These are phyloP conservation scores for Melinopterus prodromus DNA, from an alignment of 2,888 invertebrate species.

Conservation along the genomic window DNA sequence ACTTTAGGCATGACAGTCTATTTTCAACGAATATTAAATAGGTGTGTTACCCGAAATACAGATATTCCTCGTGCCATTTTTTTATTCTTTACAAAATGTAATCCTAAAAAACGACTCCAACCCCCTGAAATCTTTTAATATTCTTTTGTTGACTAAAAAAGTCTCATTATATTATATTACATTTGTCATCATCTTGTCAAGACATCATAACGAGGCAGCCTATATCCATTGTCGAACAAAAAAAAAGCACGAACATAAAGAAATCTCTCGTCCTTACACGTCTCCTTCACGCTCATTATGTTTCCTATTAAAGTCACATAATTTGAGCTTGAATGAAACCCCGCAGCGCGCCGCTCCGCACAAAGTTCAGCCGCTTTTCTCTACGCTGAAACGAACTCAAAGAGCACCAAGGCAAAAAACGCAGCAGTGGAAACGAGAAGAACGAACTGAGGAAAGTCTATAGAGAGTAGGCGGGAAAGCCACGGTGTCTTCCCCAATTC, in stretches of 20 bases:
- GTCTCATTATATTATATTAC: no score
- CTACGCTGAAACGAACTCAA: not conserved
- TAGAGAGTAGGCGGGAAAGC: not conserved
- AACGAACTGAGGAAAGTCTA: not conserved
- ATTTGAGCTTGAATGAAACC: not conserved
- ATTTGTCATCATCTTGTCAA: not conserved
- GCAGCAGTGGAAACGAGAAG: not conserved
- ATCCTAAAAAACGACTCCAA: no score
- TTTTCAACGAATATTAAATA: no score
- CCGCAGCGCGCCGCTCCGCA: not conserved
- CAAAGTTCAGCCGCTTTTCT: not conserved
- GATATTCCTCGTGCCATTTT: no score
- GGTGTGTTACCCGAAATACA: no score
- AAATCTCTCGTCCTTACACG: not conserved
- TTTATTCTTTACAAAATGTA: no score
- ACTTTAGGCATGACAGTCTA: no score
- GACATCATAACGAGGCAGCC: not conserved
- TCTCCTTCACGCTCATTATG: not conserved
- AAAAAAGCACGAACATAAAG: not conserved
- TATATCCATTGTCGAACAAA: not conserved
- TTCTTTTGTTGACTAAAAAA: no score
- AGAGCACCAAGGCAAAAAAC: not conserved
- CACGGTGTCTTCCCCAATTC: not conserved
- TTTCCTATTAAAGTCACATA: constrained; percentile 4
- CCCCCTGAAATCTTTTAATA: no score